Evolutionary conservation across 2,888 invertebrate species (phyloP).

Genomic region (Trachelus iudaicus): DNA sequence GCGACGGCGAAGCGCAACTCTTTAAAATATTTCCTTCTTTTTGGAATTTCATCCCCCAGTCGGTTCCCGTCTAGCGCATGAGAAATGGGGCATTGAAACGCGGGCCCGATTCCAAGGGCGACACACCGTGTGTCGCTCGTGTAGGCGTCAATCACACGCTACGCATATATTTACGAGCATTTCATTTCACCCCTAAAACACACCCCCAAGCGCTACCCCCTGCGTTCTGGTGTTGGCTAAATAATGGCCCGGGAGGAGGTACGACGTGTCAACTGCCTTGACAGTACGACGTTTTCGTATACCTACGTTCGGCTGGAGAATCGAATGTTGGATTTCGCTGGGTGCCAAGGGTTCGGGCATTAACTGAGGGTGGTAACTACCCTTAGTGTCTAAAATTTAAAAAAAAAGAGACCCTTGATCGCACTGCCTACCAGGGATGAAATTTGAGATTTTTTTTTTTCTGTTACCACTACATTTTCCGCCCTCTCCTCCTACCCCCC

Average conservation of each 20-base stretch:
- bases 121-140: conserved; percentile 42
- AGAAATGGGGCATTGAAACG: not conserved
- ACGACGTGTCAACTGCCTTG: conserved; percentile 63
- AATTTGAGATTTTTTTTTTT: not conserved
- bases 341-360: not conserved
- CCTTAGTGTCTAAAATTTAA: not conserved
- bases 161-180: conserved; percentile 63
- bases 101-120: not conserved
- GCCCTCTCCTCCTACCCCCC: not conserved
- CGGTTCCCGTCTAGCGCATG: not conserved
- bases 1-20: not conserved
- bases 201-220: conserved; percentile 51
- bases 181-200: conserved; percentile 52
- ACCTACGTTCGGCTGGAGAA: not conserved
- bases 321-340: not conserved
- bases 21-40: not conserved
- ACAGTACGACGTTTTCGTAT: conserved; percentile 45
- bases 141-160: conserved; percentile 66
- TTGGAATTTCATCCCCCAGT: not conserved
- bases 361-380: not conserved
- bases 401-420: not conserved
- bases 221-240: conserved; percentile 59
- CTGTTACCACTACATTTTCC: not conserved
- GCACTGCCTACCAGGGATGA: not conserved
- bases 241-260: conserved; percentile 61